Conservation (phyloP, 2,888 invertebrate species). For the Orthosia gothica region DNA sequence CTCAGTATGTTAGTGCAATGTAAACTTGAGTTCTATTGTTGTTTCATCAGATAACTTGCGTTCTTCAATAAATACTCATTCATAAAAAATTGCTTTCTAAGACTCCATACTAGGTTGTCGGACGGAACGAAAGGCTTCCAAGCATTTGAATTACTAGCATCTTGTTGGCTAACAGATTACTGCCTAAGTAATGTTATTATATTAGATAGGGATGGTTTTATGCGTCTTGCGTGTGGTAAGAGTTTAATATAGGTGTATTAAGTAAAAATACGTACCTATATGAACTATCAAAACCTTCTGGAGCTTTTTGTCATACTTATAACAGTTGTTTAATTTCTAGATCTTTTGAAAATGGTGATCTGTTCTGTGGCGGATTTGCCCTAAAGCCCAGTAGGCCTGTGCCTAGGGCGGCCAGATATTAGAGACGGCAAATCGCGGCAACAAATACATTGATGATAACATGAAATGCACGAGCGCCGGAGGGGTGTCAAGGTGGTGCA, state of each 20-base stretch:
- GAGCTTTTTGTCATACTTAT: neutral
- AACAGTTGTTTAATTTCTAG: neutral
- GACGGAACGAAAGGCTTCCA: slow-evolving; percentile 32
- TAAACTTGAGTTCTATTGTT: slow-evolving; percentile 13
- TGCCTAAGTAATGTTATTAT: neutral
- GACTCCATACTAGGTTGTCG: slow-evolving; percentile 12
- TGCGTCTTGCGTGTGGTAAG: neutral
- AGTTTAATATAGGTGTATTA: neutral
- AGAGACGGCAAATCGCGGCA: too few species aligned
- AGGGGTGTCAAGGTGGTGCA: too few species aligned
- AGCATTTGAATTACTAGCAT: slow-evolving; percentile 19
- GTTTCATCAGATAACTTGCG: slow-evolving; percentile 20
- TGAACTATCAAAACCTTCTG: too few species aligned
- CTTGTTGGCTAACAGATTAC: neutral
- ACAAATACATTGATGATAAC: too few species aligned
- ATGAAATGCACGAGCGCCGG: too few species aligned
- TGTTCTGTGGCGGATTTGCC: too few species aligned
- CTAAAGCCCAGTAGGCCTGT: too few species aligned
- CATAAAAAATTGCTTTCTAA: slow-evolving; percentile 21
- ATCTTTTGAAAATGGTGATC: neutral
- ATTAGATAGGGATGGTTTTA: neutral
- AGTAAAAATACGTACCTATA: too few species aligned
- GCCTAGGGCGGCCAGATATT: too few species aligned
- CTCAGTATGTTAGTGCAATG: too few species aligned
- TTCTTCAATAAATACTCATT: slow-evolving; percentile 17